Base-by-base conservation (phyloP, 2,888 invertebrate genomes). In the Epiblema foenella region DNA sequence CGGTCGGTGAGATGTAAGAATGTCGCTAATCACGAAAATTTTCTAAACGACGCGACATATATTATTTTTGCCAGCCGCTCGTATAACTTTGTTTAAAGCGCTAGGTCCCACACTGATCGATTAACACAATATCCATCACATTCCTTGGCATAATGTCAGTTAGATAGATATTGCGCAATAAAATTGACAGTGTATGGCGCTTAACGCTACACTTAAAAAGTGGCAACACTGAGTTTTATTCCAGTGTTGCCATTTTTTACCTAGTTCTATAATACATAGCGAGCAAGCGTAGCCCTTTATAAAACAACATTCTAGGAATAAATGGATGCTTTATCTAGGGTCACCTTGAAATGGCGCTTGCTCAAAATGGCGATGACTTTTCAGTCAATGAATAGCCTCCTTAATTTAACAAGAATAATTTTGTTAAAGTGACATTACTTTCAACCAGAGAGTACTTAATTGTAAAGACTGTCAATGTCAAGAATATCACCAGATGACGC, bases 371-470 rank as follows among this genome's bases (percentile, higher is more conserved):
- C 51, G 37, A 63, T 17, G 11, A 49, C 24, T n/a, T 7, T 46
- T 46, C 46, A 33, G 18, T 51, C 20, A 37, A n/a, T 29, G 8
- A 7, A 8, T 56, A 63, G 51, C 37, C 63, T 42, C 59, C 42
- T 69, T 63, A 52, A 75, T 78, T 78, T 80, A 81, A 79, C 80
- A 81, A 81, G 87, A 85, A 83, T 83, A 83, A 83, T 77, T 75
- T 80, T 79, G 79, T 86, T 82, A 79, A 81, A 85, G 86, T 88
- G 90, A 89, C 90, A 87, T 89, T 89, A 89, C 86, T 75, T 76
- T 72, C 68, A 64, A 62, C 54, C 9, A 46, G n/a, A 46, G 0
- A 46, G n/a, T n/a, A 46, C 15, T 42, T 12, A 46, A 46, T 46
- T 46, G 12, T n/a, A 46, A 46, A 46, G n/a, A 46, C n/a, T 42